Conservation (phyloP, 2,113 vertebrate species). For the Poicephalus meyeri region DNA sequence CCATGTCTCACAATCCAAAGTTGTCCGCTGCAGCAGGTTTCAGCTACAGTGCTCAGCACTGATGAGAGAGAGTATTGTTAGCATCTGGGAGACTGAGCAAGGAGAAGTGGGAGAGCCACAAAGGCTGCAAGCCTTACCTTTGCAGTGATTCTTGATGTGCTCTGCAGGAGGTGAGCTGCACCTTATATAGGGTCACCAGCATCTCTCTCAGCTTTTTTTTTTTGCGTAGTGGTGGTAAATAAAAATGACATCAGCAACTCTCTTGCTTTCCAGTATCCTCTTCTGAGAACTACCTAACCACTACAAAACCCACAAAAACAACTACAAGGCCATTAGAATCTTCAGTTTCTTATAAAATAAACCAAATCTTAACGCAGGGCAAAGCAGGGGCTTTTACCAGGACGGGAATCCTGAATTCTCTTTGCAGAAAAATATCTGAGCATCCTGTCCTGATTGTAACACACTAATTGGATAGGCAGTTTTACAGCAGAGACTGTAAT, state of each 20-base stretch:
- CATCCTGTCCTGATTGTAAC: background rate
- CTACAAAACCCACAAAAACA: conserved; percentile 67
- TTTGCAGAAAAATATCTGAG: background rate
- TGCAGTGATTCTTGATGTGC: conserved; percentile 29
- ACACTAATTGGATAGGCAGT: background rate
- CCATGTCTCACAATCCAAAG: conserved; percentile 29
- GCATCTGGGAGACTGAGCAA: background rate
- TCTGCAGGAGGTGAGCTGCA: conserved; percentile 7
- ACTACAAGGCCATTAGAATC: conserved; percentile 21
- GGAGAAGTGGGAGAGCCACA: background rate
- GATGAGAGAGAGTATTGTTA: background rate
- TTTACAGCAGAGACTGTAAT: background rate
- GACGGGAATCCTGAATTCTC: background rate
- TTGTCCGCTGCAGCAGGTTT: background rate
- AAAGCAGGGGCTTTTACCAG: background rate
- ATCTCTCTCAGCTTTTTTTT: conserved; percentile 25
- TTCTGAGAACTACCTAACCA: conserved; percentile 81
- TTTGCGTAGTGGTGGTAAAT: background rate
- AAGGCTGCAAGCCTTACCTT: conserved; percentile 61
- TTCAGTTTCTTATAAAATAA: conserved; percentile 53
- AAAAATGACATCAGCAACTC: conserved; percentile 77
- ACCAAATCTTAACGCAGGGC: background rate
- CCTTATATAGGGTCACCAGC: conserved; percentile 72
- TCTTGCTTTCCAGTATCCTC: conserved; percentile 75
- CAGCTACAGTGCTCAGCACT: background rate